Evolutionary conservation across 2,888 invertebrate species (phyloP), one percentile per base, ranked within the genome.

Genomic region (Pammene aurita): DNA sequence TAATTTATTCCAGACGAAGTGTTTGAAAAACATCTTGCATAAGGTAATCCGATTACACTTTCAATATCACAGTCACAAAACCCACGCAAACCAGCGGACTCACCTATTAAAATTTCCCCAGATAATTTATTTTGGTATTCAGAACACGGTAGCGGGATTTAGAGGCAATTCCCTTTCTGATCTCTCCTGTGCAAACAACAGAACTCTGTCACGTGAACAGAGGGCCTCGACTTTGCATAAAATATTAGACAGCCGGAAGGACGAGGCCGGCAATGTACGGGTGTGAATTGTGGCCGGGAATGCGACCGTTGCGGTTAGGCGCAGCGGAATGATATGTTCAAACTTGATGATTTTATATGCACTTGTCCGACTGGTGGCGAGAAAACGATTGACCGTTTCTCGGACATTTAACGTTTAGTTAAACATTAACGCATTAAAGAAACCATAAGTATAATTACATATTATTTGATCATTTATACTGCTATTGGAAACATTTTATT

Each of bases 141-240:
- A 80, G 84, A 81, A 84, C 88, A 85, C 85, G 86, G 77, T 76
- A 77, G 72, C 66, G 77, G 89, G 89, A 89, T 90, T 90, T 87
- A 84, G 84, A 84, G 87, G 80, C 90, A 89, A 90, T 90, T 90
- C 89, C 87, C 87, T 86, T 90, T 88, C 88, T 90, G 90, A 90
- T 90, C 89, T 89, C 85, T 87, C 80, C 82, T 76, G 82, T 80
- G 83, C 86, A 88, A 89, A 90, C 89, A 90, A 86, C 85, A 85
- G 84, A 83, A 85, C 83, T 85, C 85, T 83, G 87, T 83, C 85
- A 84, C 79, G 80, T 78, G 75, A 76, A 80, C 80, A 83, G 82
- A 83, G 81, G 81, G 81, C 71, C 81, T 74, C 78, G 84, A 87
- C 88, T 89, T 90, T 89, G 89, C 89, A 89, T 90, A 89, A 90